These are phyloP conservation scores for Zelleria hepariella DNA, from an alignment of 2,888 invertebrate genomes.

Conservation along the genomic window DNA sequence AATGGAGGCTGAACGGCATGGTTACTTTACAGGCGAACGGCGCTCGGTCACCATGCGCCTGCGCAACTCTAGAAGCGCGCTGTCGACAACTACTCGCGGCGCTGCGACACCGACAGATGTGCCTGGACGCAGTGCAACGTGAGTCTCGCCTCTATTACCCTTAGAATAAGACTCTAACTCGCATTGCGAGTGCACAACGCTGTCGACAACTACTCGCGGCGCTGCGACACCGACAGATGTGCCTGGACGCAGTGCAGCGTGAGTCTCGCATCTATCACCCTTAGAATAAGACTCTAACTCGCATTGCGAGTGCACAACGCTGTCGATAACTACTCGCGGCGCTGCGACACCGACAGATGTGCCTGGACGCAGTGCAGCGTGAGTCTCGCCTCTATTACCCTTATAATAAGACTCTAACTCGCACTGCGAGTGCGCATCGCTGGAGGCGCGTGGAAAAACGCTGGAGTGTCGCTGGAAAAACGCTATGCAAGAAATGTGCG, in stretches of 20 bases:
- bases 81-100: constrained; percentile 75
- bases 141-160: constrained; percentile 38
- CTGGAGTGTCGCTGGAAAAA: too few species aligned
- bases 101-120: constrained; percentile 75
- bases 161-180: too few species aligned
- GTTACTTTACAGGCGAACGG: too few species aligned
- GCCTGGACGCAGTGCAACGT: constrained; percentile 76
- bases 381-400: constrained; percentile 38
- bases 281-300: too few species aligned
- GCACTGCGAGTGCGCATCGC: too few species aligned
- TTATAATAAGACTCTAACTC: too few species aligned
- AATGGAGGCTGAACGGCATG: too few species aligned
- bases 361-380: constrained; percentile 76
- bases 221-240: constrained; percentile 75
- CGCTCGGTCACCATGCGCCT: constrained; percentile 21
- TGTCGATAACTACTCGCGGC: constrained; percentile 75
- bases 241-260: constrained; percentile 76
- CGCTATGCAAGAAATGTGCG: too few species aligned
- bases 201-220: constrained; percentile 75
- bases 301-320: too few species aligned
- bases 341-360: constrained; percentile 75
- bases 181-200: too few species aligned
- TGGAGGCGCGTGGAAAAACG: too few species aligned
- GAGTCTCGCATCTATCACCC: too few species aligned
- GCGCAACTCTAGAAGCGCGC: constrained; percentile 68